phyloP scores from a whole-genome alignment of 2,888 invertebrate species.

The Therioaphis trifolii region DNA sequence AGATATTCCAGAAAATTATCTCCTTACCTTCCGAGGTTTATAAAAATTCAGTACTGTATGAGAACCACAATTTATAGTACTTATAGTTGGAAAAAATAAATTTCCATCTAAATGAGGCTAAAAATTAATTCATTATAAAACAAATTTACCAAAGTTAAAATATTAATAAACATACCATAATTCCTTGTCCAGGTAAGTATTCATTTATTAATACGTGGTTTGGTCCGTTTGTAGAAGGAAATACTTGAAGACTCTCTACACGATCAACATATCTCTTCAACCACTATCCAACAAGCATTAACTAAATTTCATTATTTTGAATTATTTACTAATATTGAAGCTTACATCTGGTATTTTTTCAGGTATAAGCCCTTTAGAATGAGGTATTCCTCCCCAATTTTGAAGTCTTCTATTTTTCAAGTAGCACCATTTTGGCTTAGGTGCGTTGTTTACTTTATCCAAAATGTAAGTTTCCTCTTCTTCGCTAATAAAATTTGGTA shows the following conservation, averaged over 20 bases:
- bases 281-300: constrained; percentile 73
- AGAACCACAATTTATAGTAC: constrained; percentile 92
- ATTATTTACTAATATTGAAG: constrained; percentile 30
- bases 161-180: too few species aligned
- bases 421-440: constrained; percentile 96
- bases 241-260: constrained; percentile 77
- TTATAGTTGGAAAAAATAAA: constrained; percentile 90
- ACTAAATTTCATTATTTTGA: neutral
- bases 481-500: constrained; percentile 86
- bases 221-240: constrained; percentile 77
- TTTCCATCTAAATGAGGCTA: constrained; percentile 95
- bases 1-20: neutral
- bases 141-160: constrained; percentile 24
- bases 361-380: constrained; percentile 91
- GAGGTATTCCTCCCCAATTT: constrained; percentile 97
- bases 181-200: constrained; percentile 92
- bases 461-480: constrained; percentile 80
- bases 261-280: constrained; percentile 78
- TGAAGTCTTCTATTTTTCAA: constrained; percentile 91
- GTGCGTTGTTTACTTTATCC: constrained; percentile 80
- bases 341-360: constrained; percentile 81
- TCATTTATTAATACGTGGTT: constrained; percentile 97
- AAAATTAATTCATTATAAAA: constrained; percentile 64
- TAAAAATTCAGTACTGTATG: constrained; percentile 91
- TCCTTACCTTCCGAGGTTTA: constrained; percentile 60